Evolutionary conservation across 2,113 vertebrate genomes (phyloP), one percentile per base, ranked within the genome.

Genomic region (Notarius lentiginosus): DNA sequence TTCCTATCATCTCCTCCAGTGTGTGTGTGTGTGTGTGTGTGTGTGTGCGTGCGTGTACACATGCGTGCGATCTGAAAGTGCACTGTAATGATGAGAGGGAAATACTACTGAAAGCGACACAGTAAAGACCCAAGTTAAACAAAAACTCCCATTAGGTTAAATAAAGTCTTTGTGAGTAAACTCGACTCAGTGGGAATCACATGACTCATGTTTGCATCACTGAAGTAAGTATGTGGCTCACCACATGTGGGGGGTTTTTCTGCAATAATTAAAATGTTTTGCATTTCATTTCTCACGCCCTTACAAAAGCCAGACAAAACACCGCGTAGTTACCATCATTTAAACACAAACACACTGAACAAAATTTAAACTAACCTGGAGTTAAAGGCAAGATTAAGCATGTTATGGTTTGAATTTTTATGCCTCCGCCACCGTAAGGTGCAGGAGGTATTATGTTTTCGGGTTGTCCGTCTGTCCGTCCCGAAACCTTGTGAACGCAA

Each of bases 81-180:
- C 82, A 27, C n/a, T 12, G 82, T 70, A 87, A 89, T 82, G 12
- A 65, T 70, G 41, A 89, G 30, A 41, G 24, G 56, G 49, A 84
- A 82, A 82, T 86, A 70, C 12, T 41, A 81, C 77, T 27, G 65
- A 86, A 86, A 51, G 30, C 15, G n/a, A n/a, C 12, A 12, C 58
- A 17, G 41, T 41, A 41, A 41, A 41, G 17, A 34, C 15, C 18
- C 17, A 58, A 24, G 53, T 27, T n/a, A 55, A 82, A 68, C 18
- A 51, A 72, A 86, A 86, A 70, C 12, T 9, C 34, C 75, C 49
- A 68, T 27, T 68, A 68, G n/a, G 47, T 79, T 55, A 86, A 79
- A 66, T 80, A 80, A 87, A 20, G 41, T 41, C 9, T 8, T 75
- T 12, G 5, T 73, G 66, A 73, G 14, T 73, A 51, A 86, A 70